Percentiles rank a stretch among this genome's conserved stretches.
phyloP scores from a whole-genome alignment of 2,888 invertebrate species.

The Laspeyria flexula region DNA sequence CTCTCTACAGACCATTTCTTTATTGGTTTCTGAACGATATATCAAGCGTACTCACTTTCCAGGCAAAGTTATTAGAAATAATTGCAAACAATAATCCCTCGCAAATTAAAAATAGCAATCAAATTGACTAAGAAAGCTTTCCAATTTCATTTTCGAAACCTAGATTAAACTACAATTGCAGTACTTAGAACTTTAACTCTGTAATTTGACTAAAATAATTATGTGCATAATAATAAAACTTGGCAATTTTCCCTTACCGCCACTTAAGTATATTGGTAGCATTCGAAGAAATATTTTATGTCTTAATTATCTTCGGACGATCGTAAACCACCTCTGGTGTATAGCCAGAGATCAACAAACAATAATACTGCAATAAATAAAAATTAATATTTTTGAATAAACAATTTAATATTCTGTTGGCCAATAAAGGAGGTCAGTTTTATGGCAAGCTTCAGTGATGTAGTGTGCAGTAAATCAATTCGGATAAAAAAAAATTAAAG shows the following conservation, averaged over 20 bases:
- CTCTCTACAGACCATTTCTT: too few species aligned
- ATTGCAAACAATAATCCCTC: too few species aligned
- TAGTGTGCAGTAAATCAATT: not conserved
- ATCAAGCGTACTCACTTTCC: too few species aligned
- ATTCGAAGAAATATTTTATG: slow-evolving; percentile 60
- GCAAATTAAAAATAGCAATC: too few species aligned
- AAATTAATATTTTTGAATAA: slow-evolving; percentile 59
- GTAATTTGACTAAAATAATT: not conserved
- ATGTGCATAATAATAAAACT: slow-evolving; percentile 19
- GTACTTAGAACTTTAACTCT: not conserved
- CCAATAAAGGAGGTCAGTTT: not conserved
- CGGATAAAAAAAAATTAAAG: not conserved
- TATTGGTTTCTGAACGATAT: too few species aligned
- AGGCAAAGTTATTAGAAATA: too few species aligned
- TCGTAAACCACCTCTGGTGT: slow-evolving; percentile 49
- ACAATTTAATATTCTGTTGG: slow-evolving; percentile 39
- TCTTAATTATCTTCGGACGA: slow-evolving; percentile 60
- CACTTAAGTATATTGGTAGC: slow-evolving; percentile 27
- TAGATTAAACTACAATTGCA: not conserved
- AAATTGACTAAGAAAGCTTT: too few species aligned
- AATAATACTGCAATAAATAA: slow-evolving; percentile 64
- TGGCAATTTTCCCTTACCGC: slow-evolving; percentile 22
- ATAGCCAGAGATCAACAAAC: slow-evolving; percentile 61
- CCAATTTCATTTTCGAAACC: too few species aligned
- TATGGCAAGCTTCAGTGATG: not conserved